phyloP scores from a whole-genome alignment of 30 jellyfish, hydroid and myxozoan species.

The Nemopilema nomurai region DNA sequence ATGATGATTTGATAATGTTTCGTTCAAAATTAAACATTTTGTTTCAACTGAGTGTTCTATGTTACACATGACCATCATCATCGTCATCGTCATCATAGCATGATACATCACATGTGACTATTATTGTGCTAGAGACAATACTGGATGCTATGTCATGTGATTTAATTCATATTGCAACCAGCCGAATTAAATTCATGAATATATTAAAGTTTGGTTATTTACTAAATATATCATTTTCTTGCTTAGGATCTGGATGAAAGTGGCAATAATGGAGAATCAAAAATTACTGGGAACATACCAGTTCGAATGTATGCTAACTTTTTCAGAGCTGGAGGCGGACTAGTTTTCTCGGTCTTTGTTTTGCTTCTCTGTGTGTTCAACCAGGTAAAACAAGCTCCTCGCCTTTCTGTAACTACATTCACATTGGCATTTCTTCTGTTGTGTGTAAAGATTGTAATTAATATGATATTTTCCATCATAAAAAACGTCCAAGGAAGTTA shows the following conservation, averaged over 20 bases:
- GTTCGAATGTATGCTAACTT: constrained; percentile 55
- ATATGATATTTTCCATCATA: too few species aligned
- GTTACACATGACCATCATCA: not conserved
- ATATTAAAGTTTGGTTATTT: not conserved
- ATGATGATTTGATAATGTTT: too few species aligned
- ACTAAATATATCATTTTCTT: not conserved
- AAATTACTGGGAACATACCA: constrained; percentile 26
- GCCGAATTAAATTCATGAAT: not conserved
- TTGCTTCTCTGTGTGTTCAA: constrained; percentile 25
- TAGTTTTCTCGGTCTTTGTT: constrained; percentile 16
- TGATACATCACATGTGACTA: not conserved
- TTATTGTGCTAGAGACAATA: not conserved
- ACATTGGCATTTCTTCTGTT: not conserved
- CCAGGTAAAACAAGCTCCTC: constrained; percentile 23
- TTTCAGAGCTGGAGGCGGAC: constrained; percentile 66
- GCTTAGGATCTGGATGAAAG: constrained; percentile 17
- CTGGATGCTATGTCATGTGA: not conserved
- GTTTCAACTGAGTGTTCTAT: not conserved
- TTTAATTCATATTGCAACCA: not conserved
- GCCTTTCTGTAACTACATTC: not conserved
- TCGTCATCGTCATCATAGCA: not conserved
- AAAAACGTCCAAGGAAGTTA: too few species aligned
- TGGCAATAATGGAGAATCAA: constrained; percentile 35
- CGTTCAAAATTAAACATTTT: too few species aligned
- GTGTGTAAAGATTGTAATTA: not conserved